Base-by-base conservation (phyloP, 2,113 vertebrate genomes). In the Ranitomeya imitator region DNA sequence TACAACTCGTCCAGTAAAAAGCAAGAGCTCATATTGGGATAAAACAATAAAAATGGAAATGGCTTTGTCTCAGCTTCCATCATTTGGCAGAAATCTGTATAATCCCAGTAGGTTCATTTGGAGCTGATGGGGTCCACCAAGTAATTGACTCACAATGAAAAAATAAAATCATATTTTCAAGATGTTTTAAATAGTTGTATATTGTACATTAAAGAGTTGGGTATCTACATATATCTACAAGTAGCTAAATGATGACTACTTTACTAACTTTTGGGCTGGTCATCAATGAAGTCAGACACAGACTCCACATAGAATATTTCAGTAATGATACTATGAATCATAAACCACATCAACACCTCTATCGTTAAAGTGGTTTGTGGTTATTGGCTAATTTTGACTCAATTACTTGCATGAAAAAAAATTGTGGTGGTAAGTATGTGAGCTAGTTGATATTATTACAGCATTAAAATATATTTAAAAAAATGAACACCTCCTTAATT, bases 291-390 rank as follows among this genome's bases (percentile, higher is more conserved):
- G 54, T 59, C 54, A 31, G 23, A 15, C 80, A 67, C 61, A 83
- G 18, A 3, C 51, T 26, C 21, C 15, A 52, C 6, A 54, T 14
- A 31, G 45, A 55, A 54, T 4, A 1, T 10, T 21, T 19, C 59
- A 54, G n/a, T 5, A 69, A 13, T 71, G 55, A 55, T 69, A 12
- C 31, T 52, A 55, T 69, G 45, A 84, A 71, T 85, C n/a, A 74
- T 74, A 21, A 31, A n/a, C 26, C 52, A 59, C 83, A 45, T 74
- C 67, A n/a, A 23, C 69, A 85, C 69, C n/a, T 74, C 23, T 37
- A 52, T 85, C 45, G 12, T 74, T 73, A 15, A 74, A 74, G 83
- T 85, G 69, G 83, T 85, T 74, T 74, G 69, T 76, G 83, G 59
- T 78, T 78, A 45, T 77, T 79, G 37, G 37, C 26, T 59, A 4